Base-by-base conservation (phyloP, 2,888 invertebrate species). In the Myopa testacea region DNA sequence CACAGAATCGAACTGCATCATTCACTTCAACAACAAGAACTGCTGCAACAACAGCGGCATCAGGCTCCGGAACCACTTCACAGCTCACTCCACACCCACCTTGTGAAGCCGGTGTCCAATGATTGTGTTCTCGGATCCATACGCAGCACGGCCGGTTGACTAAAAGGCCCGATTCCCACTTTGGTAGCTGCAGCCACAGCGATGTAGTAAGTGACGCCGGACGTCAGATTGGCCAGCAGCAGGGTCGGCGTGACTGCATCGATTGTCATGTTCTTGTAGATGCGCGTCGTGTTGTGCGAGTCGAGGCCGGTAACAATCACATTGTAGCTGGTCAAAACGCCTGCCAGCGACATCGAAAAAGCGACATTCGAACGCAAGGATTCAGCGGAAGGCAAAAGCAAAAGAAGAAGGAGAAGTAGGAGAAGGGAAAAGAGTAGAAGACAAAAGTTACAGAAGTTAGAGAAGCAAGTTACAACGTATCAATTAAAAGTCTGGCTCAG, bases 151-250 rank as follows among this genome's bases (percentile, higher is more conserved):
- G 93, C 93, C 82, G 95, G 94, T 81, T 93, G 91, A 85, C 94
- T 94, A 84, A 92, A 95, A 68, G 95, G 95, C 4, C 97, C 97
- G 45, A 93, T 89, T 26, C 97, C 97, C 76, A 94, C 93, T 81
- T 93, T 91, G 14, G 95, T 98, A 84, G 93, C 92, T 12, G 97
- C 97, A 45, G 96, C 95, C 75, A 96, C 94, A 88, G 94, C 93
- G 38, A 97, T 94, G 75, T 93, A 93, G 90, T 97, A 98, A 79
- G 94, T 93, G 84, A 95, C 93, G 84, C 95, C 95, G 58, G 94
- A 93, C 78, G 94, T 93, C 84, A 98, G 91, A 90, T 96, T 95
- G 79, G 94, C 94, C 86, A 97, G 91, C 78, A 95, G 92, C 50
- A 96, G 91, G 71, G 94, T 94, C 63, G 93, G 92, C 12, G 94